Percentiles rank a stretch among this genome's conserved stretches.
Conservation (phyloP, 2,113 vertebrate genomes). For the Sinocyclocheilus anshuiensis region DNA sequence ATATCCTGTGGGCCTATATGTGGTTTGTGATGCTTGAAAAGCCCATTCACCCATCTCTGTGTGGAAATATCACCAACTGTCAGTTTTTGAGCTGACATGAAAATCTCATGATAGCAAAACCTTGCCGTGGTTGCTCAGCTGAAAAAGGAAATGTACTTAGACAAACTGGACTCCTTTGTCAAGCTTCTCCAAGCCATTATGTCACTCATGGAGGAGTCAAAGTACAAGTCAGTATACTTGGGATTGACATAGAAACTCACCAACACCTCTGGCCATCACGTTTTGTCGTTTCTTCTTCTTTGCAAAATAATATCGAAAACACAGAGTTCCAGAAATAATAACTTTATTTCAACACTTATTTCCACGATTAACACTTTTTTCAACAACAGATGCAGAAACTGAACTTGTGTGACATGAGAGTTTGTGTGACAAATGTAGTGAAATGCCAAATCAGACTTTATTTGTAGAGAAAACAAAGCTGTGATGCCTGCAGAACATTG, state of each 20-base stretch:
- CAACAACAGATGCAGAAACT: not conserved
- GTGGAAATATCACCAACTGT: conserved; percentile 8
- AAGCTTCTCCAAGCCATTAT: not conserved
- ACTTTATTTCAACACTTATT: too few species aligned
- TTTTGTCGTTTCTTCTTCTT: not conserved
- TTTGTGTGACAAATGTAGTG: too few species aligned
- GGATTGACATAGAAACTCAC: not conserved
- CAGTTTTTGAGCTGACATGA: not conserved
- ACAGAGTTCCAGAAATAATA: not conserved
- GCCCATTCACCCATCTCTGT: not conserved
- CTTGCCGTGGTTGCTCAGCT: not conserved
- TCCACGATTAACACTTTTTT: too few species aligned
- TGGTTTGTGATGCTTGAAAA: not conserved
- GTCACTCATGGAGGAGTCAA: not conserved
- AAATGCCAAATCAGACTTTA: too few species aligned
- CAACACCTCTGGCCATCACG: not conserved
- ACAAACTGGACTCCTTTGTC: conserved; percentile 4
- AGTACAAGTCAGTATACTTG: not conserved
- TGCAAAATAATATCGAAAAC: not conserved
- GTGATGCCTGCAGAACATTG: too few species aligned
- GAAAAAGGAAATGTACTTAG: not conserved
- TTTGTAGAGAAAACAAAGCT: too few species aligned
- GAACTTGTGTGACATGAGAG: not conserved
- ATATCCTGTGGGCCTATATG: conserved; percentile 3
- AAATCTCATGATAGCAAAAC: conserved; percentile 1